A percentile compares a stretch with the other conserved stretches of the same genome.
Conservation (phyloP, 2,113 vertebrate species). For the Ailuropoda melanoleuca region DNA sequence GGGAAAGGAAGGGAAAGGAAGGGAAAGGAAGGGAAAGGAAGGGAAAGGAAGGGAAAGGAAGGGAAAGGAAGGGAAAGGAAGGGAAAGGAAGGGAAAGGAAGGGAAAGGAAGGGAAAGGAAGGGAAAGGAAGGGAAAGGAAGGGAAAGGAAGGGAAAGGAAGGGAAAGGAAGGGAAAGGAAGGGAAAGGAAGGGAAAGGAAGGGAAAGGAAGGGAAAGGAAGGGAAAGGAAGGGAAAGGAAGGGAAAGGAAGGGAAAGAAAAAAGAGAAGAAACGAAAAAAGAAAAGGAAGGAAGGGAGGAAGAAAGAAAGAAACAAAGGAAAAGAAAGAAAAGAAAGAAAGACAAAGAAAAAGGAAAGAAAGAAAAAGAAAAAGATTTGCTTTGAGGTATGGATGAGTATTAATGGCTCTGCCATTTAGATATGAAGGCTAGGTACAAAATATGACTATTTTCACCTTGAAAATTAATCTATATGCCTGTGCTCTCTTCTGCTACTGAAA, state of each 20-base stretch:
- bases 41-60: no score
- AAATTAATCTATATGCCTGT: slow-evolving; percentile 17
- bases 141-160: background rate
- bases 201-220: no score
- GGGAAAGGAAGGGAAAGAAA: no score
- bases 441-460: slow-evolving; percentile 46
- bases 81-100: background rate
- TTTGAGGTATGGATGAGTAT: slow-evolving; percentile 50
- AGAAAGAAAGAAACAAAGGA: no score
- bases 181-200: background rate
- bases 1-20: background rate
- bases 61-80: no score
- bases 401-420: slow-evolving; percentile 59
- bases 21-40: background rate
- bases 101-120: background rate
- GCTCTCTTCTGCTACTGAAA: background rate
- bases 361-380: background rate
- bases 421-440: slow-evolving; percentile 29
- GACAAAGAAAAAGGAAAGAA: background rate
- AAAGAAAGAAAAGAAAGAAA: background rate
- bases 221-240: no score
- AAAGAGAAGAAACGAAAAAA: no score
- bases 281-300: no score
- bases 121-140: background rate
- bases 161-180: background rate